Conservation (phyloP, 1,140 invertebrate genomes). For the Macrobrachium rosenbergii region DNA sequence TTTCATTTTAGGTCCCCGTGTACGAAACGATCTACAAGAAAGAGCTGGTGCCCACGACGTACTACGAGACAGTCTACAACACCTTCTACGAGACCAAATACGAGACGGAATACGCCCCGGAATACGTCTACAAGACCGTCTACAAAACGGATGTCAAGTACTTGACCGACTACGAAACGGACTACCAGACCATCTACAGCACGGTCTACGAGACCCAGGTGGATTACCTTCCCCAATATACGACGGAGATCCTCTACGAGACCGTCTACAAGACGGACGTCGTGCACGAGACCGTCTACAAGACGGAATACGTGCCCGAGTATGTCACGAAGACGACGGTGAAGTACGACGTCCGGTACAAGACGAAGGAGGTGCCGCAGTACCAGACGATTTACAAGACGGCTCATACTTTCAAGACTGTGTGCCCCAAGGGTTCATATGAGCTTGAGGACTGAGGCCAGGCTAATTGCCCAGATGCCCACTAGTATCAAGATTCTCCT, state of each 20-base stretch:
- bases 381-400: not conserved
- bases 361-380: not conserved
- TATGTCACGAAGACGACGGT: not conserved
- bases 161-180: constrained; percentile 10
- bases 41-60: not conserved
- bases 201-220: not conserved
- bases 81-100: not conserved
- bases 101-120: constrained; percentile 1
- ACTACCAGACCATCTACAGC: constrained; percentile 7
- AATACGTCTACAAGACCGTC: not conserved
- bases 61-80: not conserved
- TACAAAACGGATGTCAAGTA: not conserved
- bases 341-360: not conserved
- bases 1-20: not conserved
- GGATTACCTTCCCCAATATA: not conserved
- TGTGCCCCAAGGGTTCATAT: not conserved
- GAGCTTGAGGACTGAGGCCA: not conserved
- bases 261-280: not conserved
- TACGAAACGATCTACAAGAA: constrained; percentile 1
- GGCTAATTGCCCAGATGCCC: not conserved
- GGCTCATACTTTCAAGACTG: not conserved
- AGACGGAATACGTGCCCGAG: not conserved
- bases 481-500: no score
- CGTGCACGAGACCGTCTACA: not conserved
- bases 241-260: not conserved